Evolutionary conservation across 2,888 invertebrate species (phyloP).

Genomic region (Rapana venosa): DNA sequence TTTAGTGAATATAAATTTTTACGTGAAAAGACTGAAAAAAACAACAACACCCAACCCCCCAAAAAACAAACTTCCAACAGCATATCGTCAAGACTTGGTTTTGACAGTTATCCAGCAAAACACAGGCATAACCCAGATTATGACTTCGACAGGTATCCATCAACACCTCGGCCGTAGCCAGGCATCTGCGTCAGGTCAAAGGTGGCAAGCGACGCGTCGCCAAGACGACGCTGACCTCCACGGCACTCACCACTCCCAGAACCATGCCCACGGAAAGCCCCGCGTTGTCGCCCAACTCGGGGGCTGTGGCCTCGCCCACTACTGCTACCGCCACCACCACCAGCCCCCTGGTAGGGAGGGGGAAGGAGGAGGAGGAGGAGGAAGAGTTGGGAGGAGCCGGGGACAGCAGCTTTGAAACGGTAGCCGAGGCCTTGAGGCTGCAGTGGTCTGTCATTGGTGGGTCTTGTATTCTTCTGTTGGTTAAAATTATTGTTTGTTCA

Average conservation of each 20-base stretch:
- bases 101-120: too few species aligned
- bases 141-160: constrained; percentile 60
- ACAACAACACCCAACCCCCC: too few species aligned
- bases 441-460: constrained; percentile 79
- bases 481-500: too few species aligned
- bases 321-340: not conserved
- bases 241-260: constrained; percentile 47
- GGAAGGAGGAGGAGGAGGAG: not conserved
- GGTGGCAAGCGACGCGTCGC: constrained; percentile 47
- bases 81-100: too few species aligned
- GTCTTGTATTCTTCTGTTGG: not conserved
- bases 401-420: constrained; percentile 74
- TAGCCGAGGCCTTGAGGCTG: constrained; percentile 77
- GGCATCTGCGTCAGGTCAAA: constrained; percentile 43
- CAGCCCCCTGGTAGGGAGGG: constrained; percentile 27
- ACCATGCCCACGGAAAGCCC: constrained; percentile 46
- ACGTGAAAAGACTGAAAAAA: too few species aligned
- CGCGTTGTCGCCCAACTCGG: constrained; percentile 17
- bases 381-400: constrained; percentile 46
- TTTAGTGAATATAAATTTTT: too few species aligned
- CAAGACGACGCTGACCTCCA: constrained; percentile 51
- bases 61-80: too few species aligned
- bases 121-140: not conserved
- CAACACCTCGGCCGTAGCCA: constrained; percentile 63
- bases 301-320: not conserved